Evolutionary conservation across 2,113 vertebrate genomes (phyloP), one percentile per base, ranked within the genome.

Genomic region (Lepus timidus): DNA sequence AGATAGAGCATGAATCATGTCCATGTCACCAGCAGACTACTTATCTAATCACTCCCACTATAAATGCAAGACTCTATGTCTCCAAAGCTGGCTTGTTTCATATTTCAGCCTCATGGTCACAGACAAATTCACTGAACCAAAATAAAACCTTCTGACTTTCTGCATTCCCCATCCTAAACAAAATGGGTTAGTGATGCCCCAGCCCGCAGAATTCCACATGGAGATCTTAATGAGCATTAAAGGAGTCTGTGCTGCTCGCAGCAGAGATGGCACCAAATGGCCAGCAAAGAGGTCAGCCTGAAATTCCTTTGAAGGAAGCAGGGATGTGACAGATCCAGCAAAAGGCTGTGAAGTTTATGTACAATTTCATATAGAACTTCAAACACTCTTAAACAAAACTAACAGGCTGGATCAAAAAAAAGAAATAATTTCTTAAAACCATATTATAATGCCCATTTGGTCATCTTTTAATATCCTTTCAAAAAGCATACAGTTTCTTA

Each of bases 11-110:
- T 92, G 97, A 97, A 94, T 97, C 94, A 95, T 4, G 82, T 71
- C 74, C 84, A 39, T 93, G 95, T 96, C 97, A 94, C 74, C 86
- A 86, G 55, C 62, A 97, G 97, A 95, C 98, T 98, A 98, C 93
- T 97, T 95, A 95, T 98, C 98, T 98, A 97, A 97, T 98, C 98
- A 92, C 96, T 98, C 96, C 95, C 96, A 96, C 96, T 97, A 96
- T 83, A 97, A 95, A 97, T 91, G 74, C 78, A 90, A 93, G 90
- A 88, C 83, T 52, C 27, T 22, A 1, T 31, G 90, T 90, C 98
- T 96, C 89, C 91, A 81, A 98, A 33, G 88, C 95, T 96, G 98
- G 96, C 96, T 96, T 95, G 83, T 95, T 98, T 98, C 95, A 36
- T 88, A 85, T 95, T 95, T 97, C 96, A 95, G 81, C 92, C 97